Percentiles rank a stretch among this genome's conserved stretches.
These are phyloP conservation scores for Metridium senile DNA, from an alignment of 92 coral and sea anemone species.

Conservation along the genomic window DNA sequence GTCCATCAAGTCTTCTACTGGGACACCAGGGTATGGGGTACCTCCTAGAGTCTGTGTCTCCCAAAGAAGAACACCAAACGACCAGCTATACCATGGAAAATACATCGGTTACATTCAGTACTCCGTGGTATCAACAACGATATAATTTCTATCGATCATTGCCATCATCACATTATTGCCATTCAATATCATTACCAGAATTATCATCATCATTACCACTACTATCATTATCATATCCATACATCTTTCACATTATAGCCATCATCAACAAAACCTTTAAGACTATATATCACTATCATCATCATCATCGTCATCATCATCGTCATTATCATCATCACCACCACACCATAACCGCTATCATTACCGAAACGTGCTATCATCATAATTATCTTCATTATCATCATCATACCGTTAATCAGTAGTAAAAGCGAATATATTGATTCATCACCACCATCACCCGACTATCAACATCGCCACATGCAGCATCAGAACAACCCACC, in stretches of 20 bases:
- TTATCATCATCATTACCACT: neutral
- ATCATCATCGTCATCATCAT: neutral
- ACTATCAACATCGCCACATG: too few relatives aligned
- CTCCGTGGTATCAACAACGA: neutral
- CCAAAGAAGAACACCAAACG: slow-evolving; percentile 79
- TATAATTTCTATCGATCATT: neutral
- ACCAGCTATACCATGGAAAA: slow-evolving; percentile 54
- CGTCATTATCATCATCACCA: neutral
- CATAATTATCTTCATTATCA: too few relatives aligned
- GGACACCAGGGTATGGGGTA: slow-evolving; percentile 72
- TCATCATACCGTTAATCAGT: too few relatives aligned
- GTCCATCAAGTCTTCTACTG: slow-evolving; percentile 67
- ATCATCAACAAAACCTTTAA: neutral
- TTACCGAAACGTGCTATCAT: too few relatives aligned
- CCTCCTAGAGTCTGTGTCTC: slow-evolving; percentile 80
- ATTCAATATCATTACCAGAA: neutral
- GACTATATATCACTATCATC: neutral
- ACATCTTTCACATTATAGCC: neutral
- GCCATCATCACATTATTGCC: neutral
- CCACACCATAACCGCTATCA: neutral
- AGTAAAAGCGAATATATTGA: too few relatives aligned
- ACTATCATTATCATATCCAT: neutral
- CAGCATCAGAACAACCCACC: too few relatives aligned
- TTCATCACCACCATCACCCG: too few relatives aligned
- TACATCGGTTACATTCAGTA: neutral